These are phyloP conservation scores for Drosophila robusta DNA, from an alignment of 2,888 invertebrate genomes.

Conservation along the genomic window DNA sequence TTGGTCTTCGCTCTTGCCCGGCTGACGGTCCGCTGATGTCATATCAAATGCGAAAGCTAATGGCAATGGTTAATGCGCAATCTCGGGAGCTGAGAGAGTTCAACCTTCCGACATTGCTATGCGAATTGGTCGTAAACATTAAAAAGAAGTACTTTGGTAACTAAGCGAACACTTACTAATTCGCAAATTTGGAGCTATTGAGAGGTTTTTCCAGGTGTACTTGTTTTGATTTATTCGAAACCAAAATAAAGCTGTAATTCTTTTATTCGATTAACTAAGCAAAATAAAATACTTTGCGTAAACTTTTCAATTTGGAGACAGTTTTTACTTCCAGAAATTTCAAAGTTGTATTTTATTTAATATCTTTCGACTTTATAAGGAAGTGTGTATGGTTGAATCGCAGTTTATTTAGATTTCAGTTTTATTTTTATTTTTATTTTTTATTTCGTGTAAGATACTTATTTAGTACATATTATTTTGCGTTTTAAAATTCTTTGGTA, in stretches of 20 bases:
- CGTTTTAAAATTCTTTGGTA: background rate
- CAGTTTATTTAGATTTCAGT: too few species aligned
- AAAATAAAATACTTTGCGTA: too few species aligned
- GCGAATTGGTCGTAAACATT: slow-evolving; percentile 19
- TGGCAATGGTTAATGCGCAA: slow-evolving; percentile 11
- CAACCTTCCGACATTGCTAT: slow-evolving; percentile 21
- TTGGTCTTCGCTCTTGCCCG: slow-evolving; percentile 31
- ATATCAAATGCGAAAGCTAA: slow-evolving; percentile 31
- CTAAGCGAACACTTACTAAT: slow-evolving; percentile 10
- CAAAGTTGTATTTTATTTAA: too few species aligned
- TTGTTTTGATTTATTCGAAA: background rate
- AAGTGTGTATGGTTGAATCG: too few species aligned
- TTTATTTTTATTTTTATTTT: too few species aligned
- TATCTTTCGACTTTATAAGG: too few species aligned
- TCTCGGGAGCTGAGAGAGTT: slow-evolving; percentile 10
- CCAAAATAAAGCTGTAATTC: too few species aligned
- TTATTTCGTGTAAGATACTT: background rate
- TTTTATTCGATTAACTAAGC: too few species aligned
- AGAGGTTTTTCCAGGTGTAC: too few species aligned
- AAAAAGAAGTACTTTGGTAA: slow-evolving; percentile 9
- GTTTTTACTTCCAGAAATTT: too few species aligned
- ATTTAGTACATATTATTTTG: background rate
- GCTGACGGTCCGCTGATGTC: slow-evolving; percentile 63
- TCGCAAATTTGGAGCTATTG: background rate
- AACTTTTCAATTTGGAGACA: too few species aligned